Evolutionary conservation across 2,797 vertebrate species (phyloP), one percentile per base, ranked within the genome.

Genomic region (Gambusia yucatana): DNA sequence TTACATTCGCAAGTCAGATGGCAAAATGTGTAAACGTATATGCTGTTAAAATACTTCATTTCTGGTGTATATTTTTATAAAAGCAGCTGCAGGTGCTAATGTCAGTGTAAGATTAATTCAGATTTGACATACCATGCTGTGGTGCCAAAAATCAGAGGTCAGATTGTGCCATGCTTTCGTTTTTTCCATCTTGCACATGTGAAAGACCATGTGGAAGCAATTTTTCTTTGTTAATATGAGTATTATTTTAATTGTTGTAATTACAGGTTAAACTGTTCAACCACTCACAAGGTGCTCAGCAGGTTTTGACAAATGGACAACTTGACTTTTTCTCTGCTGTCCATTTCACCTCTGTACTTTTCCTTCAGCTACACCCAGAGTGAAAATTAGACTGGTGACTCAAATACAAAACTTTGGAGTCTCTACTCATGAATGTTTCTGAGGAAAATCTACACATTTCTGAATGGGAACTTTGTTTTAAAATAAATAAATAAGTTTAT

Each of bases 211-310:
- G 95, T 96, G 95, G 95, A 96, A 96, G 92, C 94, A 94, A 95
- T 96, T 95, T 95, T 90, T 90, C 89, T 94, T 93, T 94, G 94
- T 96, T 96, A 96, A 95, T 94, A 95, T 94, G 94, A 94, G 92
- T 94, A 95, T 96, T 95, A 96, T 95, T 94, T 95, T 94, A 96
- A 96, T 96, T 95, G 94, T 94, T 36, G 94, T 93, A 96, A 96
- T 96, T 95, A 95, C 86, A 94, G 95, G 94, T 96, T 96, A 96
- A 96, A 96, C 93, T 94, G 91, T 88, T 92, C 88, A 91, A 96
- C 93, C 94, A 93, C 89, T 92, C 79, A 70, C 82, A 87, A 93
- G 93, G 92, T 92, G 86, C 93, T 92, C 89, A 87, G 84, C 84
- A 84, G 87, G 81, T 84, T 87, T 90, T 92, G 91, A 93, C 92